Base-by-base conservation (phyloP, 2,113 vertebrate species). In the Cichladusa arquata region DNA sequence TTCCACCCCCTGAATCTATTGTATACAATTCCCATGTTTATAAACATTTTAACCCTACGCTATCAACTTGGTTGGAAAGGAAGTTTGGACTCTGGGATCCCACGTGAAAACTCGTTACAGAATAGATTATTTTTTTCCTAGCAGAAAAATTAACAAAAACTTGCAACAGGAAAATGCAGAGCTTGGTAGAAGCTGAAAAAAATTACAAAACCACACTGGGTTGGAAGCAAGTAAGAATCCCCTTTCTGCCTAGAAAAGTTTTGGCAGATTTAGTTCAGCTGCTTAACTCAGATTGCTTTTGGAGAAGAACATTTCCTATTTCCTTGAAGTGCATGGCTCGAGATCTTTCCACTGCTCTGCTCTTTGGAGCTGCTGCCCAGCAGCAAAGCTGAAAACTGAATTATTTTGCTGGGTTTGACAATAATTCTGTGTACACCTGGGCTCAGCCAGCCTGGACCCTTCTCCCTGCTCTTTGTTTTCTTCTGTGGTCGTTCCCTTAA, bases 101-200 rank as follows among this genome's bases (percentile, higher is more conserved):
- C 29, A 4, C 0, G 0, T 8, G 16, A 65, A 19, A 58, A 42
- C 69, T 93, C 1, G 0, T 48, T 72, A 33, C 4, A 18, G 48
- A 61, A 10, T 8, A 4, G 17, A 22, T 64, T 51, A 5, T 6
- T 26, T 73, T 73, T 77, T 38, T 40, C 42, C 33, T n/a, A 7
- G 24, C 3, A 5, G 14, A 45, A 80, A 72, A 57, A 57, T 16
- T 9, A 64, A 56, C 5, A 5, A 54, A 44, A 70, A 50, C 4
- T 51, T 29, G 28, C 44, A 84, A 16, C 9, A 54, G n/a, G 33
- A 45, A 51, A 58, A 47, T 2, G 3, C 48, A 81, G 54, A 72
- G 44, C 10, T 47, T 22, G 31, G 54, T 25, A 34, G 19, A 51
- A 83, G 29, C n/a, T 66, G 42, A 47, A 71, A 34, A 45, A 26